These are phyloP conservation scores for Entomyzon cyanotis DNA, from an alignment of 2,113 vertebrate species.

Conservation along the genomic window DNA sequence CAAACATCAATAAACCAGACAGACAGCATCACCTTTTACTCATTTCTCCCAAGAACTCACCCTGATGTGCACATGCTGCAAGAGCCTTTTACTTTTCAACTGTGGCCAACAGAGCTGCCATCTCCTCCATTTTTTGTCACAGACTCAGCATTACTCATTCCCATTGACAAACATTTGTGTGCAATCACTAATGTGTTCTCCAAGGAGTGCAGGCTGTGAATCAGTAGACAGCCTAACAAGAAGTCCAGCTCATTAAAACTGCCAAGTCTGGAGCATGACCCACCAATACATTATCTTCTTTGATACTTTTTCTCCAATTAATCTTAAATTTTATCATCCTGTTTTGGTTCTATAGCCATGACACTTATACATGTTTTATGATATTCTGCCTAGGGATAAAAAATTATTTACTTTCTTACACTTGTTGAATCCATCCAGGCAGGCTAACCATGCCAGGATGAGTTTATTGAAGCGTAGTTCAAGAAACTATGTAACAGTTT, in stretches of 20 bases:
- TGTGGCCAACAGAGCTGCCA: not conserved
- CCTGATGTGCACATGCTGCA: not conserved
- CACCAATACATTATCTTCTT: not conserved
- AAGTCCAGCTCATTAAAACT: not conserved
- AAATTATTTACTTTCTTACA: not conserved
- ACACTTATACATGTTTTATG: not conserved
- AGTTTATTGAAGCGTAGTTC: not conserved
- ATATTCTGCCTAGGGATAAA: not conserved
- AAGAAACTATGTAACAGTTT: not conserved
- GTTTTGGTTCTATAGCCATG: not conserved
- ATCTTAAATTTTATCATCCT: not conserved
- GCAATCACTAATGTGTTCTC: not conserved
- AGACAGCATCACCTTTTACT: conserved; percentile 1
- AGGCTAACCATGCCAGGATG: not conserved
- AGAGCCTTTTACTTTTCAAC: conserved; percentile 20
- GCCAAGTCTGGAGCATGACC: not conserved
- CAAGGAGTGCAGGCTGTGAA: not conserved
- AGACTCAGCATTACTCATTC: not conserved
- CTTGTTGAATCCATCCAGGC: not conserved
- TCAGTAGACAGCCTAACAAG: not conserved
- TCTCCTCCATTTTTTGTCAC: not conserved
- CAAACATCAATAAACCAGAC: not conserved
- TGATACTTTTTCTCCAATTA: not conserved
- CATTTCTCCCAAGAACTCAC: not conserved
- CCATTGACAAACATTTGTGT: not conserved